Conservation (phyloP, 2,888 invertebrate species). For the Crossocerus cetratus region DNA sequence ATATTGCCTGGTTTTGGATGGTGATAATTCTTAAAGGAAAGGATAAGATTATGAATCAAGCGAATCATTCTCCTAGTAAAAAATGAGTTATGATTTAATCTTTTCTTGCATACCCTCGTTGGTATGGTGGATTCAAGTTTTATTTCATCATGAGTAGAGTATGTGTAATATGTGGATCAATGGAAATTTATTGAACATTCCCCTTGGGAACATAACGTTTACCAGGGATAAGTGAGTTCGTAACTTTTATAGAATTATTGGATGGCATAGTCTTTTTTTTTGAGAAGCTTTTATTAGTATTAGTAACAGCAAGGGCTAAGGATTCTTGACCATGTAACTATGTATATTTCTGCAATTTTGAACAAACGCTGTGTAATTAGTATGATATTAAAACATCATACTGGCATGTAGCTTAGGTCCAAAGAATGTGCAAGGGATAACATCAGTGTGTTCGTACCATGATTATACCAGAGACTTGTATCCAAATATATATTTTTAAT, state of each 20-base stretch:
- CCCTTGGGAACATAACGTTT: neutral
- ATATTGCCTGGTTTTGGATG: conserved; percentile 78
- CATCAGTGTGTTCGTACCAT: no score
- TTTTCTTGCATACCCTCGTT: neutral
- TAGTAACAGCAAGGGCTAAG: neutral
- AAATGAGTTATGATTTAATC: neutral
- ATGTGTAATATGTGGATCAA: no score
- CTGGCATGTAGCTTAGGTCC: no score
- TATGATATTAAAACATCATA: no score
- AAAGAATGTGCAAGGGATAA: no score
- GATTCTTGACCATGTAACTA: neutral
- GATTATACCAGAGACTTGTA: no score
- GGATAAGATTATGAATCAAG: neutral
- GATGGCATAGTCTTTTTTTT: neutral
- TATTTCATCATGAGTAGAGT: no score
- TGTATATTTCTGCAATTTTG: neutral
- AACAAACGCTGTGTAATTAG: neutral
- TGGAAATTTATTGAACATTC: neutral
- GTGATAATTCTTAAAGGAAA: conserved; percentile 44
- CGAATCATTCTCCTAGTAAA: neutral
- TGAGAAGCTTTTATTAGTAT: neutral
- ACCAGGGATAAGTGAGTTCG: neutral
- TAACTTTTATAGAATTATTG: neutral
- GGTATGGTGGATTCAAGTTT: neutral
- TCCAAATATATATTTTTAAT: no score